phyloP scores from a whole-genome alignment of 2,888 invertebrate genomes.

The Brenthis daphne region DNA sequence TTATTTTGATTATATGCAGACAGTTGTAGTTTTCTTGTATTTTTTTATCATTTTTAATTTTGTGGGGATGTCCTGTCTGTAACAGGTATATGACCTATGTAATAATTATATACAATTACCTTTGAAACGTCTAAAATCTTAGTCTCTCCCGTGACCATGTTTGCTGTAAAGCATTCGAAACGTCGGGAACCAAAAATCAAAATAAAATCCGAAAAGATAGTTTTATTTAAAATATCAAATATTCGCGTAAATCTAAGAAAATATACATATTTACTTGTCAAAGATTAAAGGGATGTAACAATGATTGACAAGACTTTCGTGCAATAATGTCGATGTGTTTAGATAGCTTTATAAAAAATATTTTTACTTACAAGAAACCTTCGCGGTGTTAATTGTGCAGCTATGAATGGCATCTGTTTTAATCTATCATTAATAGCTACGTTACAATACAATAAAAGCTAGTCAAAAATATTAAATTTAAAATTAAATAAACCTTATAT shows the following conservation, averaged over 20 bases:
- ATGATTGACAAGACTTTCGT: not conserved
- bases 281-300: not conserved
- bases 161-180: too few relatives aligned
- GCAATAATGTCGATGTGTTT: constrained; percentile 4
- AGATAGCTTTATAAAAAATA: constrained; percentile 2
- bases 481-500: not conserved
- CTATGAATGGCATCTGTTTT: not conserved
- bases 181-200: too few relatives aligned
- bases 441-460: constrained; percentile 4
- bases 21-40: not conserved
- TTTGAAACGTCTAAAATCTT: not conserved
- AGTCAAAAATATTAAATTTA: constrained; percentile 2
- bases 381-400: constrained; percentile 4
- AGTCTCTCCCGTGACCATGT: too few relatives aligned
- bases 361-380: not conserved
- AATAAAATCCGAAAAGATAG: too few relatives aligned
- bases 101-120: too few relatives aligned
- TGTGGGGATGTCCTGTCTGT: not conserved
- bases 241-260: not conserved
- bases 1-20: too few relatives aligned
- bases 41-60: not conserved
- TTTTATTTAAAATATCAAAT: too few relatives aligned
- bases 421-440: too few relatives aligned
- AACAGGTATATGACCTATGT: too few relatives aligned
- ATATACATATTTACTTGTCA: not conserved